Evolutionary conservation across 2,888 invertebrate species (phyloP).

Genomic region (Dilophus febrilis): DNA sequence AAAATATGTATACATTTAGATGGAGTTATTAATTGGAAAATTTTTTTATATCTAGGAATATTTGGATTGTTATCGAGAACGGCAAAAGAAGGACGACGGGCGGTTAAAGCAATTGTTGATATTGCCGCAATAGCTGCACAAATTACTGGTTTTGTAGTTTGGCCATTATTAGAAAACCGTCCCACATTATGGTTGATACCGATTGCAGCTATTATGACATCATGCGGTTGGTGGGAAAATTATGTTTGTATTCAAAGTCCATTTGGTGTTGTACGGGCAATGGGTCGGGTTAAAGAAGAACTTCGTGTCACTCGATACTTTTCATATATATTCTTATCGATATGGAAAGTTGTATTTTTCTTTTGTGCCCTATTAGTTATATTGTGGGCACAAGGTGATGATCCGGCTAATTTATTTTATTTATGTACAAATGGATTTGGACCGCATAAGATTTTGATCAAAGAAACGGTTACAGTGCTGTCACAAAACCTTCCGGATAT

Average conservation of each 20-base stretch:
- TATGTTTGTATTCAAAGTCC: constrained; percentile 78
- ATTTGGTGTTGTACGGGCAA: constrained; percentile 46
- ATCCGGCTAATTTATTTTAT: constrained; percentile 58
- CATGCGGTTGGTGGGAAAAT: constrained; percentile 97
- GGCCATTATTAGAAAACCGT: constrained; percentile 69
- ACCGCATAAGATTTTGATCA: constrained; percentile 59
- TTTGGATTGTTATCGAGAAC: constrained; percentile 64
- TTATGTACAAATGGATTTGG: constrained; percentile 59
- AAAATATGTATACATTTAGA: background rate
- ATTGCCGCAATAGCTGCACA: constrained; percentile 74
- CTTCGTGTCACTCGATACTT: constrained; percentile 70
- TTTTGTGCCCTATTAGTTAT: constrained; percentile 56
- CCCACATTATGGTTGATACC: constrained; percentile 74
- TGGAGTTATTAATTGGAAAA: background rate
- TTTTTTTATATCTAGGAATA: constrained; percentile 19
- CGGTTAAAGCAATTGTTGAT: constrained; percentile 64
- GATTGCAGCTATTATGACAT: constrained; percentile 65
- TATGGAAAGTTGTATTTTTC: constrained; percentile 79
- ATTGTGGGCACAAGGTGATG: constrained; percentile 57
- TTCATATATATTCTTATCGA: constrained; percentile 72
- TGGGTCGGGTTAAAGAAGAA: constrained; percentile 64
- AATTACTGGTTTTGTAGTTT: constrained; percentile 77
- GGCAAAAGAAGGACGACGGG: constrained; percentile 62
- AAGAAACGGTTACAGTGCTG: constrained; percentile 34
- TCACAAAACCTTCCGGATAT: constrained; percentile 45